These are phyloP conservation scores for Rugalucina vietnamica DNA, from an alignment of 2,888 invertebrate genomes.

Conservation along the genomic window DNA sequence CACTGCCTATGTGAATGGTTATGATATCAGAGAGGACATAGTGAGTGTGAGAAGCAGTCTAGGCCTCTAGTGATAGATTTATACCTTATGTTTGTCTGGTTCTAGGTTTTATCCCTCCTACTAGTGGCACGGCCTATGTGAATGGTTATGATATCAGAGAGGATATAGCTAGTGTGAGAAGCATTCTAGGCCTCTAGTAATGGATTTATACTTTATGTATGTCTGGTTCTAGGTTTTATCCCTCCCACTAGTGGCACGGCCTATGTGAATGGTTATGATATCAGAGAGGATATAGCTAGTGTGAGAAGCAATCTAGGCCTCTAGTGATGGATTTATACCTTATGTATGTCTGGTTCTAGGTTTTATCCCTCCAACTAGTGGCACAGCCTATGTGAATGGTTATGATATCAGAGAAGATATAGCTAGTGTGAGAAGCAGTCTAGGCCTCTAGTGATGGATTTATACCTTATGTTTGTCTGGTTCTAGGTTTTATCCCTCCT, in stretches of 20 bases:
- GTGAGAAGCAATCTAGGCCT: conserved; percentile 92
- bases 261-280: conserved; percentile 89
- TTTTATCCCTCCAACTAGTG: conserved; percentile 84
- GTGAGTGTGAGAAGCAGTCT: conserved; percentile 89
- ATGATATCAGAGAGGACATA: conserved; percentile 88
- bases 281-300: conserved; percentile 87
- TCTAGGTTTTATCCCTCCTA: conserved; percentile 82
- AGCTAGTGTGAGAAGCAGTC: conserved; percentile 88
- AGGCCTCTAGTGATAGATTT: no score
- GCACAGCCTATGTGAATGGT: conserved; percentile 90
- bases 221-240: conserved; percentile 81
- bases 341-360: no score
- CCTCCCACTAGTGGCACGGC: conserved; percentile 87
- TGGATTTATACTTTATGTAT: no score
- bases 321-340: no score
- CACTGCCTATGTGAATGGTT: conserved; percentile 89
- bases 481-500: conserved; percentile 81
- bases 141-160: conserved; percentile 89
- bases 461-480: no score
- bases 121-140: conserved; percentile 88
- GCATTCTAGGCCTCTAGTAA: conserved; percentile 93
- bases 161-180: conserved; percentile 88
- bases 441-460: no score
- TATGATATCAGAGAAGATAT: conserved; percentile 89
- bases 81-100: no score